Evolutionary conservation across 2,888 invertebrate genomes (phyloP).

Genomic region (Abrostola tripartita): DNA sequence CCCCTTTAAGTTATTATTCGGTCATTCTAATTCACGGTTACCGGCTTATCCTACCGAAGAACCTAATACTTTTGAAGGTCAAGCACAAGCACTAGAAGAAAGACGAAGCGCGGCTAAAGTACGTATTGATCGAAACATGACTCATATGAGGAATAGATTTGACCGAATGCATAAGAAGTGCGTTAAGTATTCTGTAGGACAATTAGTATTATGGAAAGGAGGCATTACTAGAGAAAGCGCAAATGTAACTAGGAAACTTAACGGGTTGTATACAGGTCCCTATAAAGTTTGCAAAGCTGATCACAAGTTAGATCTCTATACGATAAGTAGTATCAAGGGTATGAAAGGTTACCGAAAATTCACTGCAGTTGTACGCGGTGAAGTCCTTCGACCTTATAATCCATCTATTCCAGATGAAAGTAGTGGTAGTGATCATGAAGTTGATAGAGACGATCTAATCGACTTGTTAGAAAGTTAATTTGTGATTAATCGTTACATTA

Average conservation of each 20-base stretch:
- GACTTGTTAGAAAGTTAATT: no score
- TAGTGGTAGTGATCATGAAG: no score
- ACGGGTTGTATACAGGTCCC: neutral
- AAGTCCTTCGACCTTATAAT: neutral
- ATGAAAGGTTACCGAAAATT: neutral
- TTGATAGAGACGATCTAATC: no score
- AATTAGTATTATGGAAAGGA: neutral
- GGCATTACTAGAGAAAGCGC: neutral
- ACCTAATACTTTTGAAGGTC: no score
- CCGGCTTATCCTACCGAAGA: no score
- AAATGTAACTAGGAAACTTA: neutral
- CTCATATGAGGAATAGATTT: neutral
- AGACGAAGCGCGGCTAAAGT: neutral
- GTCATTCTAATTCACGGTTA: no score
- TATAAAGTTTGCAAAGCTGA: neutral
- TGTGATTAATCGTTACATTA: no score
- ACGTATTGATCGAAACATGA: constrained; percentile 1
- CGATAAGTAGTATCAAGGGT: neutral
- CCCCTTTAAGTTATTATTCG: no score
- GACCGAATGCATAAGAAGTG: neutral
- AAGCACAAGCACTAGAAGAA: neutral
- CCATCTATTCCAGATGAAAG: no score
- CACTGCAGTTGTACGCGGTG: neutral
- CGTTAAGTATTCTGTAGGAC: neutral
- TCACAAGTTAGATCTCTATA: neutral